Evolutionary conservation across 2,888 invertebrate species (phyloP).

Genomic region (Meteorus cinctellus): DNA sequence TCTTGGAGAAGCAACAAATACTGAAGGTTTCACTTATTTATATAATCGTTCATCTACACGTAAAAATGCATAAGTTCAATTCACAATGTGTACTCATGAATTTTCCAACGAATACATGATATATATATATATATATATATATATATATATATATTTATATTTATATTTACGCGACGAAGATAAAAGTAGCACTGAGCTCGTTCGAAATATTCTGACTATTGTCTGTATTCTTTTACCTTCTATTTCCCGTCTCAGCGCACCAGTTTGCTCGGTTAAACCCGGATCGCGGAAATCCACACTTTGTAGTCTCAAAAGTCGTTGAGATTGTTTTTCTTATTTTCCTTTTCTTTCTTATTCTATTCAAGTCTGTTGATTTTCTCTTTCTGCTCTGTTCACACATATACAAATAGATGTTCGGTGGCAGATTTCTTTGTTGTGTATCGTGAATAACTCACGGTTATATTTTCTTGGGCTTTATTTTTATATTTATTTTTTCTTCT

Average conservation of each 20-base stretch:
- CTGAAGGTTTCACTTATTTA: background rate
- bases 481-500: background rate
- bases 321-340: background rate
- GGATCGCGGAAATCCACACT: slow-evolving; percentile 13
- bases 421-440: slow-evolving; percentile 1
- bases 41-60: background rate
- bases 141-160: no score
- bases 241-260: background rate
- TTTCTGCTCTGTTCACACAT: background rate
- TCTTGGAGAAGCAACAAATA: background rate
- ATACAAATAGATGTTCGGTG: background rate
- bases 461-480: background rate
- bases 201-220: background rate
- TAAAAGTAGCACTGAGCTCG: background rate
- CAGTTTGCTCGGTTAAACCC: slow-evolving; percentile 15
- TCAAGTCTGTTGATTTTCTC: background rate
- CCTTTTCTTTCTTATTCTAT: background rate
- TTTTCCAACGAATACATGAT: background rate
- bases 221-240: slow-evolving; percentile 4
- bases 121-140: background rate
- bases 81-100: background rate
- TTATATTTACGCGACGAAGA: background rate
- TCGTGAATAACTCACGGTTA: background rate
- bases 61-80: background rate
- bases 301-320: slow-evolving; percentile 13